Base-by-base conservation (phyloP, 2,888 invertebrate species). In the Idaea dimidiata region DNA sequence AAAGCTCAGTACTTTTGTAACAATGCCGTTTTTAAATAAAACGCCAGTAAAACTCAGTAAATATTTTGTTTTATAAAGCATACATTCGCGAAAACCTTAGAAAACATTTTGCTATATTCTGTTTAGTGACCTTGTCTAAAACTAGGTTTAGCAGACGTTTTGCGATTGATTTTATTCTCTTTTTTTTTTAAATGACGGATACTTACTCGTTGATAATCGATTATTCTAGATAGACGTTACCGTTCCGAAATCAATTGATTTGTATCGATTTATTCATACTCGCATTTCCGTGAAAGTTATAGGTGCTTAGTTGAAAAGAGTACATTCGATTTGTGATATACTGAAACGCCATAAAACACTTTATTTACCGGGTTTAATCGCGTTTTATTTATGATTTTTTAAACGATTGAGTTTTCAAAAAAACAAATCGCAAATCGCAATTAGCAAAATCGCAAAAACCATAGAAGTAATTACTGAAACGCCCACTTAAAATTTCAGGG, bases 231-330 rank as follows among this genome's bases (percentile, higher is more conserved):
- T 76, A 77, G 76, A 82, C 81, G 86, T 87, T 87, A 89, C 89
- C 85, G 90, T 83, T 89, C 85, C 79, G 81, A 73, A 77, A 74
- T 72, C 86, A 88, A 89, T 88, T 84, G 87, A 85, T 88, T 88
- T 18, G 55, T 83, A 84, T 72, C 81, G 84, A 86, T 86, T 79
- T 24, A 24, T 24, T 24, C 24, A 24, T 24, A 24, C 24, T 87
- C 82, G 81, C 81, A 80, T 83, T 85, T 86, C 83, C 84, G 89
- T 84, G 91, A 90, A 90, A 90, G 89, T 89, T 80, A 70, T 61
- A 65, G 61, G 65, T 67, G 70, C 66, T 43, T 43, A 43, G 43
- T 43, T 10, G 43, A 10, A 43, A 43, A 43, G 8, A 14, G 43
- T 3, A 43, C 14, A 43, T 43, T 43, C 3, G 43, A 14, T 43